Conservation (phyloP, 2,888 invertebrate species). For the Cartodere bifasciata region DNA sequence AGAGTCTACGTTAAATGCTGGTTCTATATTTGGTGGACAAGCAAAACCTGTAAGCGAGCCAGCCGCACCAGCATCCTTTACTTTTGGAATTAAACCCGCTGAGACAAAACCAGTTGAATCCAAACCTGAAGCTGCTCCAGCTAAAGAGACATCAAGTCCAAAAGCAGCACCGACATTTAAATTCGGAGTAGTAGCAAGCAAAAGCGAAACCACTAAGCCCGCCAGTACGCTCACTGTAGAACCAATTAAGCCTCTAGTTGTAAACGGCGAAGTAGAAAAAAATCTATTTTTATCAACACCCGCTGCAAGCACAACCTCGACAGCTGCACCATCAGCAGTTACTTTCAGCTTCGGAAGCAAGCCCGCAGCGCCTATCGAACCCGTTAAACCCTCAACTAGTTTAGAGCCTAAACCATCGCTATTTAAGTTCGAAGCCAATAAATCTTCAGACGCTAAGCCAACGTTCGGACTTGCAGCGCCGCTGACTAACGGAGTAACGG, state of each 20-base stretch:
- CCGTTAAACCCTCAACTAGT: not conserved
- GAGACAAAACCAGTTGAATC: constrained; percentile 2
- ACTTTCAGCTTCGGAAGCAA: too few relatives aligned
- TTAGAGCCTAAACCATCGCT: not conserved
- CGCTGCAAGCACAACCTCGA: not conserved
- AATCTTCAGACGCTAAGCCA: not conserved
- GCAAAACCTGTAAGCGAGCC: constrained; percentile 10
- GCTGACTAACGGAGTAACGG: not conserved
- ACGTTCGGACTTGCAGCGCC: not conserved
- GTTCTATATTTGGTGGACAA: constrained; percentile 19
- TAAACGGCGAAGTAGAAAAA: too few relatives aligned
- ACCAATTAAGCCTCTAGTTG: too few relatives aligned
- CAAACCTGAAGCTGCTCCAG: not conserved
- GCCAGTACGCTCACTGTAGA: not conserved
- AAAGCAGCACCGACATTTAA: constrained; percentile 1
- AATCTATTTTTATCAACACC: too few relatives aligned
- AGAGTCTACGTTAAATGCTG: constrained; percentile 12
- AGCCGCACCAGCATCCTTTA: constrained; percentile 12
- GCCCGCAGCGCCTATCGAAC: constrained; percentile 3
- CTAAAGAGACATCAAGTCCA: constrained; percentile 13
- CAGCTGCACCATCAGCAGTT: not conserved
- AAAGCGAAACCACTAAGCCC: not conserved
- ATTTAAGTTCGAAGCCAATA: constrained; percentile 2
- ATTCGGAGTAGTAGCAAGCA: constrained; percentile 1
- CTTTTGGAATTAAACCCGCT: constrained; percentile 12